Base-by-base conservation (phyloP, 2,113 vertebrate species). In the Entosphenus tridentatus region DNA sequence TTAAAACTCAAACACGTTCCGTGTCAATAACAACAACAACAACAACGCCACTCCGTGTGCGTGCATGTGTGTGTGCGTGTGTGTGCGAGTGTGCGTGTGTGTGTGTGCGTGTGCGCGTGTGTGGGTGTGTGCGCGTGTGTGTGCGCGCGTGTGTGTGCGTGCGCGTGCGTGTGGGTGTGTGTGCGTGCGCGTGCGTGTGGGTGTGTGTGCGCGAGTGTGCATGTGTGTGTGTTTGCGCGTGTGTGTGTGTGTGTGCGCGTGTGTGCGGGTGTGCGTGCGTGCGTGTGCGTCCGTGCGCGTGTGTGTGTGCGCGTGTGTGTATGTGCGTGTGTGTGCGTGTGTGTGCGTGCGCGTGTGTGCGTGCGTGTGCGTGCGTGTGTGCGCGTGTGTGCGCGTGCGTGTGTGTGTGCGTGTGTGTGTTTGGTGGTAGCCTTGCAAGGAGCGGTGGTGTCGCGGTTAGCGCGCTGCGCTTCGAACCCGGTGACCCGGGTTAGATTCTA, bases 21-120 rank as follows among this genome's bases (percentile, higher is more conserved):
- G 16, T 62, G 16, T 14, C 3, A 62, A 62, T 62, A 62, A 62
- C 58, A 62, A 62, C 58, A 62, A 62, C 58, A 62, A 62, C 58
- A 62, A 17, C 3, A 62, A 62, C 16, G 16, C 4, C 13, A 62
- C 13, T 62, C 16, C 18, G 58, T 62, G 58, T 62, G 58, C 16
- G 58, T 62, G 58, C 16, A 3, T 62, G 58, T 8, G 58, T 62
- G 58, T 8, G 58, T 1, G 58, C 3, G 58, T 62, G 58, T 2
- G 58, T 62, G 58, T 62, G 58, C 2, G 58, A 1, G 8, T 8
- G 58, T 8, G 58, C 3, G 58, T 8, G 58, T 8, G 58, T 62
- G 58, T 8, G 58, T 2, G 58, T 1, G 58, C 2, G 58, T 62
- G 58, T 8, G 58, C 1, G 4, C 1, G 58, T 62, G 3, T 5